phyloP scores from a whole-genome alignment of 2,888 invertebrate species.

The Drosophila ezoana region DNA sequence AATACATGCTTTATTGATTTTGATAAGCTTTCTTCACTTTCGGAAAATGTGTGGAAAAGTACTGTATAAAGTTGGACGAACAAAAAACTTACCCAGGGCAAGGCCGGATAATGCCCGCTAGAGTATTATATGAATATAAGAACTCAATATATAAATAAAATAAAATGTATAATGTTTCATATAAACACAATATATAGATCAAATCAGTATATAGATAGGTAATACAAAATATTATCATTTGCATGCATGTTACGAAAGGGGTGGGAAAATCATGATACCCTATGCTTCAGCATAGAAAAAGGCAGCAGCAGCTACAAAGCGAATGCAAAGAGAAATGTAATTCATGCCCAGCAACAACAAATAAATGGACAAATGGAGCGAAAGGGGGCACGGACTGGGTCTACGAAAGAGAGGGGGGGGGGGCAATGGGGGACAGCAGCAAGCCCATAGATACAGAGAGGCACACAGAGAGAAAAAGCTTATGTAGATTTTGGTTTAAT shows the following conservation, averaged over 20 bases:
- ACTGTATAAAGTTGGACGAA: too few species aligned
- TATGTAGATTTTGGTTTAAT: conserved; percentile 76
- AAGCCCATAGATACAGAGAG: conserved; percentile 26
- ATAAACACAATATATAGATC: too few species aligned
- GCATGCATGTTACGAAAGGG: background rate
- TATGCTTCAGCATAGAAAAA: conserved; percentile 25
- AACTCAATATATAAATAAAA: too few species aligned
- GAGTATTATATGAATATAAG: too few species aligned
- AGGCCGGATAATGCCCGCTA: too few species aligned
- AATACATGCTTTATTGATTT: too few species aligned
- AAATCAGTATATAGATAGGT: too few species aligned
- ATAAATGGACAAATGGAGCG: conserved; percentile 61
- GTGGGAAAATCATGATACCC: background rate
- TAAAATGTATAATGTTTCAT: too few species aligned
- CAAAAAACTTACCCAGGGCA: too few species aligned
- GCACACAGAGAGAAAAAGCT: conserved; percentile 72
- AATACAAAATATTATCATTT: too few species aligned
- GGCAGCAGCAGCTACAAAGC: conserved; percentile 56
- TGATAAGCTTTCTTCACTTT: too few species aligned
- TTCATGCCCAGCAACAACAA: conserved; percentile 73
- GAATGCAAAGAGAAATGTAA: conserved; percentile 80
- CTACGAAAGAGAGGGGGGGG: background rate
- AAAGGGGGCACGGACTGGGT: conserved; percentile 10
- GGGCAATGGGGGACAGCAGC: conserved; percentile 29
- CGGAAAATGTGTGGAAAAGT: too few species aligned